Base-by-base conservation (phyloP, 2,888 invertebrate species). In the Aethes cnicana region DNA sequence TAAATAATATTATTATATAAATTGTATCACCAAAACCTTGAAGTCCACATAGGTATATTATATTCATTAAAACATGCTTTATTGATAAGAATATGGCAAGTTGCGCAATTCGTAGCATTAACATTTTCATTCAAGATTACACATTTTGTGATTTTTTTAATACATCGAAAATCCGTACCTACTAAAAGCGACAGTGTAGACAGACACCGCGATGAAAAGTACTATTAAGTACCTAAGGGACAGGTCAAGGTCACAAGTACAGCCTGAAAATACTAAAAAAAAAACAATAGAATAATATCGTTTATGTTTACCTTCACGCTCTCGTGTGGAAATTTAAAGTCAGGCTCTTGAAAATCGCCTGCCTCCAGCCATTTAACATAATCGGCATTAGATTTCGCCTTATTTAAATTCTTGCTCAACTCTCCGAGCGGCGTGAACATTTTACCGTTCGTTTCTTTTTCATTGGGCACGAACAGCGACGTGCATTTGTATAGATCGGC, bases 311-410 rank as follows among this genome's bases (percentile, higher is more conserved):
- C 83, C 75, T 84, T 84, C 11, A 84, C 90, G 65, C 90, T 90
- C 61, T 90, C 90, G 58, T 90, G 90, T 3, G 87, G 90, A 67
- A 89, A 90, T 64, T 90, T 90, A 57, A 81, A 90, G 17, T 77
- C 76, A 2, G 57, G 39, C 46, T 90, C 88, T 49, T 75, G 73
- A 59, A 88, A 86, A 50, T 83, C 65, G 25, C 68, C 77, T 54
- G 73, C 70, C 48, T 84, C 77, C 52, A 90, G 66, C 84, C 83
- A 82, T 56, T 84, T 72, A 57, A 89, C 75, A 36, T 77, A 82
- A 21, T 81, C 82, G 8, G 77, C 50, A 47, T 77, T 72, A n/a
- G 88, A 80, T 75, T 83, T 85, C 56, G 74, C 73, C 57, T 65
- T 82, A 63, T 90, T 81, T 55, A 90, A 61, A 62, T 89, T 87